Evolutionary conservation across 2,797 vertebrate species (phyloP).

Genomic region (Bovichtus variegatus): DNA sequence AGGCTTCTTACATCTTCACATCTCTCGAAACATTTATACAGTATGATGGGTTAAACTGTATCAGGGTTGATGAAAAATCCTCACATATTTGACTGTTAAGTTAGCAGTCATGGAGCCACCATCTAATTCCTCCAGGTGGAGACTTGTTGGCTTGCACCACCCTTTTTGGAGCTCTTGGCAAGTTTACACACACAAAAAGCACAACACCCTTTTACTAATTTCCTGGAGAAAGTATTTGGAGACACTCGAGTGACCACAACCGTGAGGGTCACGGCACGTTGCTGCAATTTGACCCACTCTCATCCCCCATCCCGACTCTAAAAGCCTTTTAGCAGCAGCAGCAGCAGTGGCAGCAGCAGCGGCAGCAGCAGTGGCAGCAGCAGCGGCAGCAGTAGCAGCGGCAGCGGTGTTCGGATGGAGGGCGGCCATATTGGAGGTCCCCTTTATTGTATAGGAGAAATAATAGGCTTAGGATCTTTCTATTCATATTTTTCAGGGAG

Average conservation of each 20-base stretch:
- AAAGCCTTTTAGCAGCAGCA: slow-evolving; percentile 40
- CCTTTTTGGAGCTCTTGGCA: slow-evolving; percentile 38
- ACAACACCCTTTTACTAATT: slow-evolving; percentile 48
- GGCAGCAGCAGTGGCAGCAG: slow-evolving; percentile 35
- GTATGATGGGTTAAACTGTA: background rate
- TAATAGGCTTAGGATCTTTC: slow-evolving; percentile 86
- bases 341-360: slow-evolving; percentile 21
- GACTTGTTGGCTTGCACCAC: slow-evolving; percentile 40
- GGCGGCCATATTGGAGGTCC: slow-evolving; percentile 76
- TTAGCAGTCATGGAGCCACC: slow-evolving; percentile 11
- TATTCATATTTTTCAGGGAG: slow-evolving; percentile 83
- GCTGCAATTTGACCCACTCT: slow-evolving; percentile 50
- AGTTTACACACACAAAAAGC: slow-evolving; percentile 36
- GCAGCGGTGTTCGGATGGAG: slow-evolving; percentile 51
- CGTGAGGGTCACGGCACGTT: slow-evolving; percentile 44
- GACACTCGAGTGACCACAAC: slow-evolving; percentile 68
- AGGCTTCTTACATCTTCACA: slow-evolving; percentile 12
- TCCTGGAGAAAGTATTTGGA: slow-evolving; percentile 56
- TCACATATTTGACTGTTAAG: slow-evolving; percentile 4
- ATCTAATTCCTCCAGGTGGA: slow-evolving; percentile 59
- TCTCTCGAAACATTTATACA: background rate
- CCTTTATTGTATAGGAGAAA: slow-evolving; percentile 81
- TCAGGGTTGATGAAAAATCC: background rate
- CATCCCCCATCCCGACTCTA: slow-evolving; percentile 35
- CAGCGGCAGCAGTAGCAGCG: slow-evolving; percentile 30